Conservation (phyloP, 2,888 invertebrate species). For the Malthinus seriepunctatus region DNA sequence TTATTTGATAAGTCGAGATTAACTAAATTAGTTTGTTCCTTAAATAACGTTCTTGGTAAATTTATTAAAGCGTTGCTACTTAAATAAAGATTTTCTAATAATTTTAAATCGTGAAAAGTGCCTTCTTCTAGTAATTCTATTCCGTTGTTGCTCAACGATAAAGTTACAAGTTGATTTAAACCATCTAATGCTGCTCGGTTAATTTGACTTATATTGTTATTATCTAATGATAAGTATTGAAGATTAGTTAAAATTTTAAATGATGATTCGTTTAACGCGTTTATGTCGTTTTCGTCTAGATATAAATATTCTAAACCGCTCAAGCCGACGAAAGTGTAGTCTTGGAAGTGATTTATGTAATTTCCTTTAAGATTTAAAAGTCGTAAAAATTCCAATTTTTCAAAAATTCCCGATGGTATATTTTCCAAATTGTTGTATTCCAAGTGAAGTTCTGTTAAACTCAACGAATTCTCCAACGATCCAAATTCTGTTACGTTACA, state of each 20-base stretch:
- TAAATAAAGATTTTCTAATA: constrained; percentile 16
- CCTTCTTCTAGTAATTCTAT: constrained; percentile 4
- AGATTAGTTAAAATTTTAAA: constrained; percentile 1
- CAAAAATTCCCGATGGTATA: constrained; percentile 6
- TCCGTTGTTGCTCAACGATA: constrained; percentile 16
- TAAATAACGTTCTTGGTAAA: constrained; percentile 15
- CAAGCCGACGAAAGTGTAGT: background rate
- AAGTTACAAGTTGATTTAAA: background rate
- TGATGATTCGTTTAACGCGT: background rate
- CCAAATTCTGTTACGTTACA: constrained; percentile 15
- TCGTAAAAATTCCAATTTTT: constrained; percentile 2
- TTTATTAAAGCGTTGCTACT: constrained; percentile 5
- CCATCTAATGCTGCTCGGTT: constrained; percentile 1
- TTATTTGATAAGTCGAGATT: constrained; percentile 20
- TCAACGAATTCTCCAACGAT: background rate
- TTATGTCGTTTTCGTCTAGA: constrained; percentile 11
- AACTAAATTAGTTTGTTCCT: background rate
- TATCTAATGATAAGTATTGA: constrained; percentile 14
- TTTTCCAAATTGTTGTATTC: constrained; percentile 9
- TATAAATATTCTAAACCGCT: constrained; percentile 3
- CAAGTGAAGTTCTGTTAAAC: constrained; percentile 12
- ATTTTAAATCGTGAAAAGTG: constrained; percentile 2
- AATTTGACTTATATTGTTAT: constrained; percentile 6
- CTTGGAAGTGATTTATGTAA: background rate
- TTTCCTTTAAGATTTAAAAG: constrained; percentile 9